Base-by-base conservation (phyloP, 2,888 invertebrate species). In the Drepana falcataria region DNA sequence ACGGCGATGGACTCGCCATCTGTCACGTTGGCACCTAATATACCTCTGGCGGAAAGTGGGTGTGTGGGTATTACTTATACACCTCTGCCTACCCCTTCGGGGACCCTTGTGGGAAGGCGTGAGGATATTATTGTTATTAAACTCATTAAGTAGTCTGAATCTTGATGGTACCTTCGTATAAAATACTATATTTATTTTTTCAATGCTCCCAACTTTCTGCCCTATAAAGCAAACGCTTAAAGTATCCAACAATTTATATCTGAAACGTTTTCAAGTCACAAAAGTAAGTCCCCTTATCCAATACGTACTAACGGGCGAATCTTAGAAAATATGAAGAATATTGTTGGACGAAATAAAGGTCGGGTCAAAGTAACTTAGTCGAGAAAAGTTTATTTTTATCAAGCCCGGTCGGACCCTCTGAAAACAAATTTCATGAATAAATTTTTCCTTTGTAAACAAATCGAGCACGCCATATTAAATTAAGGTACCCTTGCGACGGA, bases 391-490 rank as follows among this genome's bases (percentile, higher is more conserved):
- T 87, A 83, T 85, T 87, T 83, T 82, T 81, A 77, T 75, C 74
- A 70, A 58, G 68, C 71, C 68, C 56, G 59, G 48, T 67, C 73
- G 79, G 81, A 76, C 84, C 85, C 81, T 78, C 71, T 68, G 75
- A 83, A 85, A 87, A 88, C 86, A 87, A 89, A 88, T 86, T 90
- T 89, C 88, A 88, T 89, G 89, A 89, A 89, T 90, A 90, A 86
- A 87, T 88, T 90, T 87, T 87, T 85, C 85, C 83, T 89, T 89
- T 86, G 88, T 87, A 89, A 89, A 89, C 87, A 90, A 88, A 90
- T 90, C 87, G 87, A 83, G 82, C 83, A 67, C 72, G 79, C 79
- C 77, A 83, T 87, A 88, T 88, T 87, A 87, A 86, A 87, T 88
- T 87, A 88, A 80, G 81, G 82, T 69, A 66, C 79, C 77, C 77